Percentiles rank a stretch among this genome's conserved stretches.
phyloP scores from a whole-genome alignment of 2,888 invertebrate genomes.

The Caenorhabditis drosophilae region DNA sequence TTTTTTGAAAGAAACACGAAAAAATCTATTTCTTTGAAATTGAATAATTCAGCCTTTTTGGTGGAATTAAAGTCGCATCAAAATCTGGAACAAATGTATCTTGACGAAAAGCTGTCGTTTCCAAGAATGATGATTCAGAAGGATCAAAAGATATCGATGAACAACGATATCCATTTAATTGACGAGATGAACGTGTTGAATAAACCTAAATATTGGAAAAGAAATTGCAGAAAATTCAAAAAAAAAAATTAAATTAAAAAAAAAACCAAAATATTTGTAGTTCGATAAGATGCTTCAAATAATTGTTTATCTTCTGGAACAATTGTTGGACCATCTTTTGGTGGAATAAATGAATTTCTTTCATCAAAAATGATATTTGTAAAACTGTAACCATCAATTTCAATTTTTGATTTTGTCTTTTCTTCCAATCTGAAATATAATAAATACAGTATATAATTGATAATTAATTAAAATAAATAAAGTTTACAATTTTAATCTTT shows the following conservation, averaged over 20 bases:
- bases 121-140: background rate
- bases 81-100: constrained; percentile 1
- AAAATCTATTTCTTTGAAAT: background rate
- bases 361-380: background rate
- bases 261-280: constrained; percentile 5
- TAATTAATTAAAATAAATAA: background rate
- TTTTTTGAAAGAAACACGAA: too few relatives aligned
- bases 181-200: background rate
- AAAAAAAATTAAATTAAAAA: background rate
- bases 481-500: constrained; percentile 5
- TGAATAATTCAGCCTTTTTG: background rate
- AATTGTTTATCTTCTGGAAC: background rate
- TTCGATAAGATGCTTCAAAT: constrained; percentile 4
- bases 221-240: background rate
- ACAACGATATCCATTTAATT: constrained; percentile 1
- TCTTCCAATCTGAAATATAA: background rate
- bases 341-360: background rate
- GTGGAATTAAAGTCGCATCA: constrained; percentile 2
- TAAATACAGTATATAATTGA: background rate
- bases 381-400: background rate
- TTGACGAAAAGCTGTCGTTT: constrained; percentile 3
- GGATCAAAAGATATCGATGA: background rate
- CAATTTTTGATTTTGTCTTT: background rate
- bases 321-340: background rate
- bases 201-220: background rate